A percentile compares a stretch with the other conserved stretches of the same genome.
These are phyloP conservation scores for Palythoa grandiflora DNA, from an alignment of 92 coral and sea anemone genomes.

Conservation along the genomic window DNA sequence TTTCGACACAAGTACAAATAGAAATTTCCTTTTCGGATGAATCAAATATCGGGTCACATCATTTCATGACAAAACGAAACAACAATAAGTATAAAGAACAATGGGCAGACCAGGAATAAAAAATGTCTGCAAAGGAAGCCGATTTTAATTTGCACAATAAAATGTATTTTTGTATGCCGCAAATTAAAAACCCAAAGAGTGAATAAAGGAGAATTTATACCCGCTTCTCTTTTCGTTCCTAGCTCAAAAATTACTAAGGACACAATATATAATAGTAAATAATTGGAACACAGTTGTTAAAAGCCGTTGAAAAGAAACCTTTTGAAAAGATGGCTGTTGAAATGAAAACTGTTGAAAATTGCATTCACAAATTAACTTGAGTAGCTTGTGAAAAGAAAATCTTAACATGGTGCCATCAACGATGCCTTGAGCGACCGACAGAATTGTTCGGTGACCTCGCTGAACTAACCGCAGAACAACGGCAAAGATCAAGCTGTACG, in stretches of 20 bases:
- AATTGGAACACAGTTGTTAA: not conserved
- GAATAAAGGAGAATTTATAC: too few species aligned
- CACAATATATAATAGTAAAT: not conserved
- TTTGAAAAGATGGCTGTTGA: not conserved
- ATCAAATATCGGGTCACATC: not conserved
- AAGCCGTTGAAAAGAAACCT: not conserved
- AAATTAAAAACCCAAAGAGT: not conserved
- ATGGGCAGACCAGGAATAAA: not conserved
- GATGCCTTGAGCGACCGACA: conserved; percentile 17
- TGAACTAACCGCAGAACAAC: not conserved
- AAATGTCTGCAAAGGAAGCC: not conserved
- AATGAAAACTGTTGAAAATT: conserved; percentile 17
- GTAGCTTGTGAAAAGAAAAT: conserved; percentile 24
- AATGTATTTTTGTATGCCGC: not conserved
- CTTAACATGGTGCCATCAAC: not conserved
- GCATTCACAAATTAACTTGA: not conserved
- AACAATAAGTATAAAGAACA: not conserved
- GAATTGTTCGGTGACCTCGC: conserved; percentile 11
- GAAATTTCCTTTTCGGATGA: not conserved
- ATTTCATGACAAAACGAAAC: conserved; percentile 1
- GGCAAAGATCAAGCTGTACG: not conserved
- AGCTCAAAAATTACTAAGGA: not conserved
- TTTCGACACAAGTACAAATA: not conserved
- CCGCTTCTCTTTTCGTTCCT: too few species aligned
- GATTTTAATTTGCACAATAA: not conserved